Conservation (phyloP, 1,140 invertebrate genomes). For the Brachionus calyciflorus region DNA sequence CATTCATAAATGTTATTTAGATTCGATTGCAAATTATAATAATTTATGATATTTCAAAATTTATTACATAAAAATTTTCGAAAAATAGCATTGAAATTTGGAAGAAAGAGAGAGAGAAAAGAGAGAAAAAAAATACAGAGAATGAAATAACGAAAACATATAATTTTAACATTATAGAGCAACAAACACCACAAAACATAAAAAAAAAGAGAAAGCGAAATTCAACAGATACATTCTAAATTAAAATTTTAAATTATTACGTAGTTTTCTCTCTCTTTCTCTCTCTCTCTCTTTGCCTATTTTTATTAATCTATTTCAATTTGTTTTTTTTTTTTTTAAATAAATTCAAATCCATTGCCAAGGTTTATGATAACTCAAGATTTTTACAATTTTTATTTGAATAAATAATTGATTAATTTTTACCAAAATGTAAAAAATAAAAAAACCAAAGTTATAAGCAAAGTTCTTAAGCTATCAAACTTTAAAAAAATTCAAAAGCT, state of each 20-base stretch:
- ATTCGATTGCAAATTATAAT: slow-evolving; percentile 22
- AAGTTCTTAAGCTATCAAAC: too few relatives aligned
- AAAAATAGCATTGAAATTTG: slow-evolving; percentile 3
- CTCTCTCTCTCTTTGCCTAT: background rate
- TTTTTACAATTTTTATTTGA: slow-evolving; percentile 7
- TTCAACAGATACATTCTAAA: slow-evolving; percentile 31
- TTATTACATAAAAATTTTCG: slow-evolving; percentile 14
- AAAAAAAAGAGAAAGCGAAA: slow-evolving; percentile 8
- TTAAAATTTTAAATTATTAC: slow-evolving; percentile 27
- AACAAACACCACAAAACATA: background rate
- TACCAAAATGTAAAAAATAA: background rate
- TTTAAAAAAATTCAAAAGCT: too few relatives aligned
- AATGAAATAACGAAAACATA: slow-evolving; percentile 11
- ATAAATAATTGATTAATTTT: slow-evolving; percentile 37
- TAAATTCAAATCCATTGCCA: slow-evolving; percentile 4
- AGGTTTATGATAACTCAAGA: background rate
- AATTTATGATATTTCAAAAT: slow-evolving; percentile 34
- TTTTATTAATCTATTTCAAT: background rate
- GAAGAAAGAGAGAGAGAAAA: background rate
- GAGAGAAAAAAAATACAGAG: background rate
- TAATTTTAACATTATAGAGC: slow-evolving; percentile 28
- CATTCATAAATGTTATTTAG: slow-evolving; percentile 21
- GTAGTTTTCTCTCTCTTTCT: slow-evolving; percentile 27
- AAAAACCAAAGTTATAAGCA: too few relatives aligned
- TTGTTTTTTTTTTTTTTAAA: background rate